Percentiles rank a stretch among this genome's conserved stretches.
These are phyloP conservation scores for Melanocharis versteri DNA, from an alignment of 2,113 vertebrate species.

Conservation along the genomic window DNA sequence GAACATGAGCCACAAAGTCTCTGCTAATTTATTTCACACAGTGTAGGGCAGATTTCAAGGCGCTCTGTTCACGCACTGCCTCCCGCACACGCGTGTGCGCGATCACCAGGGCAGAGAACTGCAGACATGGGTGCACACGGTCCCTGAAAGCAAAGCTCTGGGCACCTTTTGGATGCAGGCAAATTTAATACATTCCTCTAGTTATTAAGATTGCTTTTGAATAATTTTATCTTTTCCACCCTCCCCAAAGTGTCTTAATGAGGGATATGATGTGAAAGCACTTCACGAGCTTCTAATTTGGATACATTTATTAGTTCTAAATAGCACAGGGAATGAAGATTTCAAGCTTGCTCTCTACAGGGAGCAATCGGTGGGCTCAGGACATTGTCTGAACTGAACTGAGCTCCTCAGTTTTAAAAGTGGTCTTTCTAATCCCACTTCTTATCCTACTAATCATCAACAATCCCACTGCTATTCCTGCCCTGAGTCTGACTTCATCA, in stretches of 20 bases:
- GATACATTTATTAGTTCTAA: background rate
- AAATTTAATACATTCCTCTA: background rate
- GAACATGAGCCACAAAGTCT: background rate
- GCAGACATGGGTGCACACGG: background rate
- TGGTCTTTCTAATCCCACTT: background rate
- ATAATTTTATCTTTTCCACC: background rate
- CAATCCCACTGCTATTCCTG: background rate
- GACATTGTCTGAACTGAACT: background rate
- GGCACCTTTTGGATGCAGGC: background rate
- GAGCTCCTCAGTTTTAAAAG: background rate
- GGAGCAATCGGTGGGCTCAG: background rate
- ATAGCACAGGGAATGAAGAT: background rate
- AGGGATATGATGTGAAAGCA: background rate
- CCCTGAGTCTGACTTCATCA: background rate
- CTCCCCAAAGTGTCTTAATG: background rate
- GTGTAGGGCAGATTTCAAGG: background rate
- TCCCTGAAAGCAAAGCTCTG: background rate
- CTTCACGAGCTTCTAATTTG: background rate
- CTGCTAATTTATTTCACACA: background rate
- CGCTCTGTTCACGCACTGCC: background rate
- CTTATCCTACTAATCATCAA: background rate
- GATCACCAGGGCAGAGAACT: accelerated
- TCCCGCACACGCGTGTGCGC: background rate
- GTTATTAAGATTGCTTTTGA: background rate
- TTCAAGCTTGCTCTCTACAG: background rate